phyloP scores from a whole-genome alignment of 2,888 invertebrate species.

The Sipha maydis region DNA sequence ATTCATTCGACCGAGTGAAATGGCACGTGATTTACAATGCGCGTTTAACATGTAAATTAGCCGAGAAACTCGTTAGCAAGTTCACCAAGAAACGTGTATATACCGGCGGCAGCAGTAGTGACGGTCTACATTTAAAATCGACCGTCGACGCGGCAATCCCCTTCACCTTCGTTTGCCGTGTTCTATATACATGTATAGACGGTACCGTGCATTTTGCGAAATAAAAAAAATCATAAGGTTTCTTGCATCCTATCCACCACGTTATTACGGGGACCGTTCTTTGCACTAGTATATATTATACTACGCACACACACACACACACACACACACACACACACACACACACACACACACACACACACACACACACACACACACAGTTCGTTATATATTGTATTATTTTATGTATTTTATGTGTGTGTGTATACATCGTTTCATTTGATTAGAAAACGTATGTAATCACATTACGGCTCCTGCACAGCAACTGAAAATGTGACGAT shows the following conservation, averaged over 20 bases:
- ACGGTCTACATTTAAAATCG: slow-evolving; percentile 25
- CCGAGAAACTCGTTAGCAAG: slow-evolving; percentile 52
- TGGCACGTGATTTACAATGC: slow-evolving; percentile 34
- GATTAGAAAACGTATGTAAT: too few relatives aligned
- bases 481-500: too few relatives aligned
- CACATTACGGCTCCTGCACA: too few relatives aligned
- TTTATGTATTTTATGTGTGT: too few relatives aligned
- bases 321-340: too few relatives aligned
- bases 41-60: slow-evolving; percentile 51
- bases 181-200: neutral
- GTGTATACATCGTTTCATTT: too few relatives aligned
- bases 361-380: too few relatives aligned
- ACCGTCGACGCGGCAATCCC: neutral
- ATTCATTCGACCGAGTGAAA: slow-evolving; percentile 41
- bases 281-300: neutral
- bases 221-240: neutral
- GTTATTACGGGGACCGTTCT: neutral
- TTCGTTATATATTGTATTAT: too few relatives aligned
- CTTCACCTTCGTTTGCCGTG: neutral
- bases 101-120: neutral
- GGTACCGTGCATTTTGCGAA: neutral
- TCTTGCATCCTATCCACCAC: too few relatives aligned
- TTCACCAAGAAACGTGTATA: slow-evolving; percentile 12
- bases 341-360: too few relatives aligned
- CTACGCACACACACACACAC: too few relatives aligned